These are phyloP conservation scores for Chaetodon trifasciatus DNA, from an alignment of 2,797 vertebrate species.

Conservation along the genomic window DNA sequence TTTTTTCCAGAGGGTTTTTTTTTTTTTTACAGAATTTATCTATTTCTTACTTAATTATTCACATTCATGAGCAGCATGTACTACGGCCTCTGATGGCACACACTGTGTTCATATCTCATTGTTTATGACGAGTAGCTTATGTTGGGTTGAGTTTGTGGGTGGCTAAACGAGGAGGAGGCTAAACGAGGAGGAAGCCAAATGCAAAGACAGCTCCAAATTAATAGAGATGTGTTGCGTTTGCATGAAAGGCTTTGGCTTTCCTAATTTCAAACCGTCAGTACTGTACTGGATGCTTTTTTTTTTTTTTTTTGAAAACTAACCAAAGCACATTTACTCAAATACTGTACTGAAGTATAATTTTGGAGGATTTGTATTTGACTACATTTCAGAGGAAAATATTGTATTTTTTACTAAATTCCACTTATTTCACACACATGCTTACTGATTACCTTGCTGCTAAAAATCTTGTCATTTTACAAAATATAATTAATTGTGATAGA, in stretches of 20 bases:
- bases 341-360: neutral
- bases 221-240: constrained; percentile 63
- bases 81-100: neutral
- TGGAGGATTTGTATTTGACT: neutral
- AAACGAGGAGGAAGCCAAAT: constrained; percentile 48
- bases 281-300: too few relatives aligned
- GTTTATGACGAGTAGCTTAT: constrained; percentile 44
- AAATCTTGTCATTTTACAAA: neutral
- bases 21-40: neutral
- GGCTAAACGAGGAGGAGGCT: constrained; percentile 40
- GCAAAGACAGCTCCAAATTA: constrained; percentile 67
- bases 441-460: neutral
- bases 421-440: neutral
- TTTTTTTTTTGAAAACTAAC: too few relatives aligned
- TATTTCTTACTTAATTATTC: neutral
- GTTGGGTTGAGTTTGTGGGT: constrained; percentile 51
- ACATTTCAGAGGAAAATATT: neutral
- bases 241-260: constrained; percentile 58
- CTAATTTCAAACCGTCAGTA: constrained; percentile 20
- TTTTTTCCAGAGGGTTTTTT: neutral
- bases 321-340: neutral
- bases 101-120: constrained; percentile 41
- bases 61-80: neutral
- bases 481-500: neutral
- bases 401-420: neutral